These are phyloP conservation scores for Hartigia nigra DNA, from an alignment of 2,888 invertebrate species.

Conservation along the genomic window DNA sequence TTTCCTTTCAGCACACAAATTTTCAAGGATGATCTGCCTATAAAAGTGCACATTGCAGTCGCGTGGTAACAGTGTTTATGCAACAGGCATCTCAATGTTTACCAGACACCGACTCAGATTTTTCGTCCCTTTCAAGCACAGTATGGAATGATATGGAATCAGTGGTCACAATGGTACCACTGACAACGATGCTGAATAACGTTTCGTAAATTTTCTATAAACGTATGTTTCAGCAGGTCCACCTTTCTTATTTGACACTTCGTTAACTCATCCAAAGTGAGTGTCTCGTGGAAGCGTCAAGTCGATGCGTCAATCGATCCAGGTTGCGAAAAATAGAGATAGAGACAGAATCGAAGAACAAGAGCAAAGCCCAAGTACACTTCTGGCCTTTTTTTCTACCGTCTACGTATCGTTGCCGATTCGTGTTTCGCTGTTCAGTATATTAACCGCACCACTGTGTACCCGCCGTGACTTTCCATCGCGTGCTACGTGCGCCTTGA, in stretches of 20 bases:
- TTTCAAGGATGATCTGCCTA: not conserved
- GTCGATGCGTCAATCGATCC: not conserved
- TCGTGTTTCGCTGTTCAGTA: not conserved
- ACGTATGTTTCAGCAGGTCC: not conserved
- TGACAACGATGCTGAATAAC: not conserved
- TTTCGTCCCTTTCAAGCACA: not conserved
- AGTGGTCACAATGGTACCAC: not conserved
- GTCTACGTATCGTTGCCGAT: not conserved
- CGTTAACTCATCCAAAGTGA: not conserved
- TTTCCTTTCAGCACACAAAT: not conserved
- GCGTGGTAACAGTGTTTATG: not conserved
- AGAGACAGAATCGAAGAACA: not conserved
- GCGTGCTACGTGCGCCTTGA: conserved; percentile 32
- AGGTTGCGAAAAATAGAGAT: not conserved
- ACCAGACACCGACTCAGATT: not conserved
- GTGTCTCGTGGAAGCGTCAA: not conserved
- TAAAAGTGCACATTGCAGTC: not conserved
- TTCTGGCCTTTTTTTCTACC: not conserved
- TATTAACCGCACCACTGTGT: not conserved
- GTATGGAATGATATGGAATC: not conserved
- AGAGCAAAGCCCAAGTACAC: not conserved
- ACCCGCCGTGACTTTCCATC: conserved; percentile 11
- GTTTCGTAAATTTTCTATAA: not conserved
- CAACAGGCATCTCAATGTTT: not conserved
- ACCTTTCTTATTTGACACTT: not conserved